Percentiles rank a stretch among this genome's conserved stretches.
Evolutionary conservation across 1,140 invertebrate genomes (phyloP).

Genomic region (Nymphalis io): DNA sequence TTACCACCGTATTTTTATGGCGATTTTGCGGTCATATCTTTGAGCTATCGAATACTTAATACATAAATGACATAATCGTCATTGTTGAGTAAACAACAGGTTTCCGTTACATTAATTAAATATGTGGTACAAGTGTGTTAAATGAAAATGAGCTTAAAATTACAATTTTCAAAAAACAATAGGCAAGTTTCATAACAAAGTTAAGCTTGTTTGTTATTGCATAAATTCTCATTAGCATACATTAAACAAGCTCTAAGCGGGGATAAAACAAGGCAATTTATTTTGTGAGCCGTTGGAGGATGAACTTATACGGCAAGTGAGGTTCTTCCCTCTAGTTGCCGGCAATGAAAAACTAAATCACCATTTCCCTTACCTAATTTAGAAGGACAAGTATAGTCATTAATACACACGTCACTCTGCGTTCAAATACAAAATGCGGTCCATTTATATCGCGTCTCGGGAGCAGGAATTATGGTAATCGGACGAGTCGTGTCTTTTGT

Average conservation of each 20-base stretch:
- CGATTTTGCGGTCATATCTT: slow-evolving; percentile 14
- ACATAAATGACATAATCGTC: background rate
- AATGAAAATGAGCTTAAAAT: slow-evolving; percentile 10
- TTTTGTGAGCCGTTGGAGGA: slow-evolving; percentile 39
- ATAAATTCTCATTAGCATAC: slow-evolving; percentile 49
- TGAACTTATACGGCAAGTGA: slow-evolving; percentile 34
- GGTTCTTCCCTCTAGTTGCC: slow-evolving; percentile 41
- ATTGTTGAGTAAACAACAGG: background rate
- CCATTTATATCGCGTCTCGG: slow-evolving; percentile 74
- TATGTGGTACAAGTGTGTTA: background rate
- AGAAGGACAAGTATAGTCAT: slow-evolving; percentile 77
- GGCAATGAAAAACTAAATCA: slow-evolving; percentile 73
- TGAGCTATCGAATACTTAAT: background rate
- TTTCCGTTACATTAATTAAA: slow-evolving; percentile 2
- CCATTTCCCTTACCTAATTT: slow-evolving; percentile 72
- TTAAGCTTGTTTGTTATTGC: slow-evolving; percentile 41
- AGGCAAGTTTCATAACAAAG: slow-evolving; percentile 24
- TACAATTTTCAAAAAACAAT: slow-evolving; percentile 27
- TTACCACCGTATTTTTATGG: slow-evolving; percentile 38
- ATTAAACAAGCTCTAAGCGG: slow-evolving; percentile 53
- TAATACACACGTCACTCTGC: slow-evolving; percentile 78
- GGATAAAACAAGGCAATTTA: slow-evolving; percentile 52
- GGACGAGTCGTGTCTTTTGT: slow-evolving; percentile 77
- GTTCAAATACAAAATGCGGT: slow-evolving; percentile 76
- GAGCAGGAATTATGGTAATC: slow-evolving; percentile 78